Conservation (phyloP, 1,140 invertebrate genomes). For the Notospermus geniculatus region DNA sequence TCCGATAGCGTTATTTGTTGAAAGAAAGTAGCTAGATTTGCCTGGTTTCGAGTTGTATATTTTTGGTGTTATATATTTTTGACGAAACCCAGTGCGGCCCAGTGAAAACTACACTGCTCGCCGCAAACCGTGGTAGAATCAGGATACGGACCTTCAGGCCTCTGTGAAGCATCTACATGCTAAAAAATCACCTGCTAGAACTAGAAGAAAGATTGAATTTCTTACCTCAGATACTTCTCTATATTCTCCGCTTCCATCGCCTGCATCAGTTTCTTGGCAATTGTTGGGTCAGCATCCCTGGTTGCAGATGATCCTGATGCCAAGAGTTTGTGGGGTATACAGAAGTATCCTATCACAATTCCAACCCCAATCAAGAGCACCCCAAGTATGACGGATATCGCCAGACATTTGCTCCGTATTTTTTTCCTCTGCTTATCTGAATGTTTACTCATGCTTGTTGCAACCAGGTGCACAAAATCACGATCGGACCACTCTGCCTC, state of each 20-base stretch:
- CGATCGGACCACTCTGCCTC: not conserved
- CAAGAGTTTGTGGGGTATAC: not conserved
- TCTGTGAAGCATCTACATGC: too few species aligned
- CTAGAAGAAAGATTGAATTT: too few species aligned
- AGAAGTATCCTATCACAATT: conserved; percentile 11
- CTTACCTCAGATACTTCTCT: conserved; percentile 31
- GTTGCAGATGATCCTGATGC: not conserved
- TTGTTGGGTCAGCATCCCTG: conserved; percentile 20
- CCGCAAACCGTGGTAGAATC: too few species aligned
- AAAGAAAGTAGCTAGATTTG: too few species aligned
- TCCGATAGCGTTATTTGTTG: too few species aligned
- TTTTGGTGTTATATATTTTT: too few species aligned
- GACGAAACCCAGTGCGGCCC: too few species aligned
- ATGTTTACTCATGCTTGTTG: conserved; percentile 1
- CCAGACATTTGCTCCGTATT: not conserved
- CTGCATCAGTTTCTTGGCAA: conserved; percentile 19
- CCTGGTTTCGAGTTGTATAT: too few species aligned
- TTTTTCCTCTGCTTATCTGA: not conserved
- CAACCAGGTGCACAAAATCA: conserved; percentile 5
- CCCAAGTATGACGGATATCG: not conserved
- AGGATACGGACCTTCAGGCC: too few species aligned
- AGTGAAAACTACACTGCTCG: too few species aligned
- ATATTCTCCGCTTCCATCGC: conserved; percentile 28
- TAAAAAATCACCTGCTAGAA: too few species aligned
- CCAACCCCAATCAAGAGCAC: conserved; percentile 3